Base-by-base conservation (phyloP, 2,113 vertebrate species). In the Centropus bengalensis region DNA sequence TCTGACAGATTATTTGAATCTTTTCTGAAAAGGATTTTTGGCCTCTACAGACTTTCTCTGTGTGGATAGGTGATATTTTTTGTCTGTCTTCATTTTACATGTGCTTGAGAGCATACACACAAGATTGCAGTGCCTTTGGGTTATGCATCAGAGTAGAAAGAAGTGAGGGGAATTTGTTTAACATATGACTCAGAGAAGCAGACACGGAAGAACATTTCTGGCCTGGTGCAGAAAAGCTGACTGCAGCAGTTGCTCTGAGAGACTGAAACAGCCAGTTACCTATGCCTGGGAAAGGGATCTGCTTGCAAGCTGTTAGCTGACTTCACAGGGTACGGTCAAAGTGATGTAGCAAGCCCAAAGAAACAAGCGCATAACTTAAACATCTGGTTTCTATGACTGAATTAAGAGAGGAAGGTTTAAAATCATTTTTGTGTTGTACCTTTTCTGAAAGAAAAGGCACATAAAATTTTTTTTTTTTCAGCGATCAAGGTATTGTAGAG, bases 141-240 rank as follows among this genome's bases (percentile, higher is more conserved):
- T 19, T 52, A 24, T 22, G 22, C 68, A 49, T 74, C 26, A 5
- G 21, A 55, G 51, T 33, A 28, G 68, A 49, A 42, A 16, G 26
- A 1, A 4, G 20, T 33, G 32, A 82, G 21, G 14, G 9, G 26
- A n/a, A 17, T 66, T 78, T 78, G 45, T 7, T 63, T 19, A 78
- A 21, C 3, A 0, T 9, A 0, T 9, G 14, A 42, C 19, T n/a
- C 0, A 0, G 15, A 14, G n/a, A 59, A 82, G 47, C 2, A 14
- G 44, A 16, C 1, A 6, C 21, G 14, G 27, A 47, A 51, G 8
- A 23, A 52, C 47, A 30, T 82, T 71, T 64, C 19, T 60, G 62
- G 28, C 13, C 18, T 52, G 58, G 8, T 67, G 47, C n/a, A 54
- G 51, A 28, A 87, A 47, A 49, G 14, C 21, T 87, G 45, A 32